Conservation (phyloP, 2,797 vertebrate species). For the Telmatherina bonti region DNA sequence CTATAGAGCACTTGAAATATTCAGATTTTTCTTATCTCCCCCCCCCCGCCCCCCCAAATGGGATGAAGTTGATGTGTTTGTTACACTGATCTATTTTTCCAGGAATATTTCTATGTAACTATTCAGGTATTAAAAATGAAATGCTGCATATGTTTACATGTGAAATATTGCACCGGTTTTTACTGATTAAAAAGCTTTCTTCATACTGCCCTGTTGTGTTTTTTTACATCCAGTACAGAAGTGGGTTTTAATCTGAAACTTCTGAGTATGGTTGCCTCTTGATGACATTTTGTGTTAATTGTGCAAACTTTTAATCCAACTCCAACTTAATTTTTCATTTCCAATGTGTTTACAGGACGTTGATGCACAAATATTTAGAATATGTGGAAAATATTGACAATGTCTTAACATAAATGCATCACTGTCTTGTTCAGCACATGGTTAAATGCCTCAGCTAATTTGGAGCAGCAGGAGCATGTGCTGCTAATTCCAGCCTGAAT, state of each 20-base stretch:
- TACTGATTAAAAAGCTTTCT: constrained; percentile 74
- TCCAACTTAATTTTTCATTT: not conserved
- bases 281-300: too few species aligned
- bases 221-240: not conserved
- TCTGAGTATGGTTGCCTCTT: too few species aligned
- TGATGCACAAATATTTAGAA: not conserved
- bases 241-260: not conserved
- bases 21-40: constrained; percentile 1
- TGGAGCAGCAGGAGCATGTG: constrained; percentile 45
- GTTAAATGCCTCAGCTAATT: constrained; percentile 42
- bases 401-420: not conserved
- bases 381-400: not conserved
- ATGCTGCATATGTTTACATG: constrained; percentile 83
- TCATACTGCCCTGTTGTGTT: constrained; percentile 15
- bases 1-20: constrained; percentile 44
- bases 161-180: constrained; percentile 79
- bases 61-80: constrained; percentile 43
- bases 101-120: constrained; percentile 71
- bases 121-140: constrained; percentile 76
- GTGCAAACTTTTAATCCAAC: too few species aligned
- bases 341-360: not conserved
- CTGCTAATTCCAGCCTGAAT: constrained; percentile 49
- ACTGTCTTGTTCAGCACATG: not conserved
- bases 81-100: constrained; percentile 79
- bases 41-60: too few species aligned